Evolutionary conservation across 2,113 vertebrate genomes (phyloP).

Genomic region (Eulemur rufifrons): DNA sequence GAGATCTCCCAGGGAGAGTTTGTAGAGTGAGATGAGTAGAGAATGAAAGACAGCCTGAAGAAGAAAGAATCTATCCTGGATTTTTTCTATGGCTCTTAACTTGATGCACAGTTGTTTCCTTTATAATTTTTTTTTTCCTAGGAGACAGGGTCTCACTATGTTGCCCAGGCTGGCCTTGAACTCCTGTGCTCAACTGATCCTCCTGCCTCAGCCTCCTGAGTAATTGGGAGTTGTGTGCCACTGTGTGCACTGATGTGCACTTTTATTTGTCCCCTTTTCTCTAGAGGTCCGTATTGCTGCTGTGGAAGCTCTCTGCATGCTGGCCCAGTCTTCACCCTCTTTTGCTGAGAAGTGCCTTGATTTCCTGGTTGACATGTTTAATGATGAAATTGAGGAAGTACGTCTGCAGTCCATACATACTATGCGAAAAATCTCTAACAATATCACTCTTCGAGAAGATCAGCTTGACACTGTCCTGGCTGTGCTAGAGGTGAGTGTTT

Average conservation of each 20-base stretch:
- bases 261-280: neutral
- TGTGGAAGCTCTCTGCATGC: conserved; percentile 94
- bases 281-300: conserved; percentile 97
- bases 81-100: neutral
- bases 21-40: neutral
- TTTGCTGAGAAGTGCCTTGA: conserved; percentile 98
- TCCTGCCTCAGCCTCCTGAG: neutral
- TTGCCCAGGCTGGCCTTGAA: neutral
- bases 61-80: neutral
- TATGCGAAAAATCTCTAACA: conserved; percentile 95
- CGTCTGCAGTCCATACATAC: conserved; percentile 97
- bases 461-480: conserved; percentile 97
- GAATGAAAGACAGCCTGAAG: neutral
- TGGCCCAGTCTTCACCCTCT: conserved; percentile 93
- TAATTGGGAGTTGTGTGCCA: neutral
- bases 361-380: conserved; percentile 99
- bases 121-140: neutral
- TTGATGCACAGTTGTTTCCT: neutral
- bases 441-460: conserved; percentile 96
- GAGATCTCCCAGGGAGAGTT: neutral
- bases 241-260: neutral
- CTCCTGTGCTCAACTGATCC: neutral
- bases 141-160: neutral
- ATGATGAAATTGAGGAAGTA: conserved; percentile 98
- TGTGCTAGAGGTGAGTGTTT: conserved; percentile 91